Evolutionary conservation across 2,888 invertebrate genomes (phyloP).

Genomic region (Noctua janthe): DNA sequence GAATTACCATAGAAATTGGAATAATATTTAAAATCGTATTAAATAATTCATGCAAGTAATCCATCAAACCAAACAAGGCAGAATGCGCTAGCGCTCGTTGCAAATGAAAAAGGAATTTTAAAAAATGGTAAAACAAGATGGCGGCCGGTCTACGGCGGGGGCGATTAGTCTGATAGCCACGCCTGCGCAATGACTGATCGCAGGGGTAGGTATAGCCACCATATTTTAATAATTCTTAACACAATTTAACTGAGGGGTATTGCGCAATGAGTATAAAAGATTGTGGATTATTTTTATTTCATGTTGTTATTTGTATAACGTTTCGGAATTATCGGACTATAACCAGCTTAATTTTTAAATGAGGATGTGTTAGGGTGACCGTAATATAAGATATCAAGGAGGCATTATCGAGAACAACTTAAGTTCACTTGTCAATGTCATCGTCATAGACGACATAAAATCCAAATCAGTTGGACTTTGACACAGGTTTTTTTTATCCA

Average conservation of each 20-base stretch:
- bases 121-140: constrained; percentile 82
- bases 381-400: not conserved
- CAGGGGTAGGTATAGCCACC: constrained; percentile 64
- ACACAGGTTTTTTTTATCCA: not conserved
- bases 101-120: constrained; percentile 71
- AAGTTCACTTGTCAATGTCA: not conserved
- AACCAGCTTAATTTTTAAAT: constrained; percentile 18
- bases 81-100: constrained; percentile 77
- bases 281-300: constrained; percentile 53
- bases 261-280: constrained; percentile 44
- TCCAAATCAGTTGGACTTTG: not conserved
- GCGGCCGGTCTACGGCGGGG: constrained; percentile 79
- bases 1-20: constrained; percentile 56
- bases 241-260: constrained; percentile 48
- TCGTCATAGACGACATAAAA: not conserved
- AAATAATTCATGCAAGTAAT: constrained; percentile 66
- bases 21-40: constrained; percentile 60
- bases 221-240: constrained; percentile 59
- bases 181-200: constrained; percentile 73
- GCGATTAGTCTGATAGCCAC: constrained; percentile 83
- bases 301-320: constrained; percentile 33
- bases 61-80: constrained; percentile 74
- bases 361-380: not conserved
- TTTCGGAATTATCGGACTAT: constrained; percentile 21
- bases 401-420: too few relatives aligned